phyloP scores from a whole-genome alignment of 2,888 invertebrate species.

The Therioaphis trifolii region DNA sequence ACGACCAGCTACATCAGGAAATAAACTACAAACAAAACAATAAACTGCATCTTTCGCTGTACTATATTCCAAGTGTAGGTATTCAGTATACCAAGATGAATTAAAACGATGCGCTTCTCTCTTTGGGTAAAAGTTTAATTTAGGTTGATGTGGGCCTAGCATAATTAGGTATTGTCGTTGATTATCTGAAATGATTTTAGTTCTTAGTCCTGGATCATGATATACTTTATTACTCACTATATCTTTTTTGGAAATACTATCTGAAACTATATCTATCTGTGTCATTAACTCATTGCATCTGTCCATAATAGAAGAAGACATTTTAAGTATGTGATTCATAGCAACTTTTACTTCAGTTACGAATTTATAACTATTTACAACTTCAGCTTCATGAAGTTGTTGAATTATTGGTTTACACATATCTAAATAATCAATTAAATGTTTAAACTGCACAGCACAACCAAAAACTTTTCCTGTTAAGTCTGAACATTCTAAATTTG shows the following conservation, averaged over 20 bases:
- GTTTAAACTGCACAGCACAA: slow-evolving; percentile 7
- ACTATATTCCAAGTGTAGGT: slow-evolving; percentile 18
- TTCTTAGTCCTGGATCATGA: slow-evolving; percentile 9
- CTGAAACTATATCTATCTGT: slow-evolving; percentile 21
- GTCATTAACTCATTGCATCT: slow-evolving; percentile 7
- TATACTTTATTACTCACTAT: background rate
- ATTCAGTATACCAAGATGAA: slow-evolving; percentile 13
- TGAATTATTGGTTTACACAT: slow-evolving; percentile 28
- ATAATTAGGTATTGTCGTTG: slow-evolving; percentile 31
- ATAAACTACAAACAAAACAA: slow-evolving; percentile 41
- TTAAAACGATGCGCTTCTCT: slow-evolving; percentile 9
- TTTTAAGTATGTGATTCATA: slow-evolving; percentile 18
- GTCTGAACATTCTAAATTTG: slow-evolving; percentile 25
- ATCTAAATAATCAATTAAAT: slow-evolving; percentile 30
- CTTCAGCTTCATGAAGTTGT: slow-evolving; percentile 16
- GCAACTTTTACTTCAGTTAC: slow-evolving; percentile 12
- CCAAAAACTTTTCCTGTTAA: slow-evolving; percentile 1
- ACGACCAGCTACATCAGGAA: slow-evolving; percentile 42
- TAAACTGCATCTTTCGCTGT: slow-evolving; percentile 23
- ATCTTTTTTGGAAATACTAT: background rate
- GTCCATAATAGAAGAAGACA: background rate
- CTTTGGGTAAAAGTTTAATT: slow-evolving; percentile 22
- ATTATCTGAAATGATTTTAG: slow-evolving; percentile 20
- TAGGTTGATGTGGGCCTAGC: slow-evolving; percentile 10
- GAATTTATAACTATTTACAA: slow-evolving; percentile 25